Evolutionary conservation across 37 sponge, comb jelly and placozoan genomes (phyloP).

Genomic region (Agelas oroides): DNA sequence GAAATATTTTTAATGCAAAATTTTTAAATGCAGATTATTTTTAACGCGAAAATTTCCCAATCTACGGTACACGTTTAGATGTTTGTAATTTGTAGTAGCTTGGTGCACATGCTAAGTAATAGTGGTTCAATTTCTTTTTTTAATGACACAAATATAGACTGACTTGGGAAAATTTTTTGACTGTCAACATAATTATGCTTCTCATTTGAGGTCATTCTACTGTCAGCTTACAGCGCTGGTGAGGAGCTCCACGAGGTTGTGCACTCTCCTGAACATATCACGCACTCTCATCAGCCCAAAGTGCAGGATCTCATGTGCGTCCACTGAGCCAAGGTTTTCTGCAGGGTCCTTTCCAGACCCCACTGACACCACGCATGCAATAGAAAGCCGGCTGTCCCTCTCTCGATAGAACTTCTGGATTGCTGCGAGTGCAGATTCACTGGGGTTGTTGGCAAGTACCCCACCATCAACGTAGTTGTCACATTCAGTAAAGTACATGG

Average conservation of each 20-base stretch:
- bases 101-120: no score
- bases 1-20: no score
- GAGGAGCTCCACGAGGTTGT: not conserved
- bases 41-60: no score
- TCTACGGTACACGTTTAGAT: no score
- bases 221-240: not conserved
- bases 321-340: constrained; percentile 4
- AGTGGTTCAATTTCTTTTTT: no score
- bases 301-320: not conserved
- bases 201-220: not conserved
- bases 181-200: not conserved
- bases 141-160: no score
- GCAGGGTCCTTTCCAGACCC: constrained; percentile 49
- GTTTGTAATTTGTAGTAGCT: no score
- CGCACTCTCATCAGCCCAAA: constrained; percentile 6
- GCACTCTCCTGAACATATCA: not conserved
- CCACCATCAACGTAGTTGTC: constrained; percentile 77
- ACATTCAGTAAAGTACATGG: constrained; percentile 56
- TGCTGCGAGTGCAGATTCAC: constrained; percentile 37
- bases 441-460: constrained; percentile 70
- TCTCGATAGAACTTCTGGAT: constrained; percentile 31
- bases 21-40: no score
- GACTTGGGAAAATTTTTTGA: no score
- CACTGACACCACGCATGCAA: constrained; percentile 48
- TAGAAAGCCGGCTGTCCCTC: no score